Base-by-base conservation (phyloP, 1,140 invertebrate genomes). In the Idris sp. region DNA sequence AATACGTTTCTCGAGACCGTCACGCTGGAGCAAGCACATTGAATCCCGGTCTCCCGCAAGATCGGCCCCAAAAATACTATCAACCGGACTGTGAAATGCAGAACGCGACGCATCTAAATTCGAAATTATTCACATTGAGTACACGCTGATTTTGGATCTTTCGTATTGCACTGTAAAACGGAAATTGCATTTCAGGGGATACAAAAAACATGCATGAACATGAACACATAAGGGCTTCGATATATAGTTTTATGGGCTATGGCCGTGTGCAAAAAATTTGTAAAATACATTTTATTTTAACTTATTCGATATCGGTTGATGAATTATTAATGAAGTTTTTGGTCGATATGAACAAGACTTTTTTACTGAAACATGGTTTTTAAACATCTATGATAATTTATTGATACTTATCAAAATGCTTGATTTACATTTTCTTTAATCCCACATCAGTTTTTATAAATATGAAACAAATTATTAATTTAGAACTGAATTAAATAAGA, bases 101-200 rank as follows among this genome's bases (percentile, higher is more conserved):
- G 15, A 53, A 38, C 43, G 10, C 3, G 22, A n/a, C 7, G 62
- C 62, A 49, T 49, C 35, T 43, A 18, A 68, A 68, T 58, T 18
- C 26, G n/a, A 46, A 58, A 58, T 68, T 58, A 68, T 68, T 49
- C 53, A 58, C 58, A 58, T 49, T 56, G 13, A 11, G 48, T 11
- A n/a, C n/a, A n/a, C 19, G 10, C 22, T 44, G 61, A 54, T 44
- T 53, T 28, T 8, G 15, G 36, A 48, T 14, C 41, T 62, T 62
- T 35, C 25, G 35, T 15, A 31, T 51, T 36, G 28, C 30, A 13
- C n/a, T 15, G 9, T 9, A 41, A n/a, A 16, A 3, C 40, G 31
- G 48, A 65, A 65, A 65, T 65, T 54, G 22, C 41, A 36, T 65
- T 53, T 65, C 38, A 65, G 38, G n/a, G n/a, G n/a, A n/a, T n/a